Evolutionary conservation across 2,797 vertebrate species (phyloP).

Genomic region (Pitangus sulphuratus): DNA sequence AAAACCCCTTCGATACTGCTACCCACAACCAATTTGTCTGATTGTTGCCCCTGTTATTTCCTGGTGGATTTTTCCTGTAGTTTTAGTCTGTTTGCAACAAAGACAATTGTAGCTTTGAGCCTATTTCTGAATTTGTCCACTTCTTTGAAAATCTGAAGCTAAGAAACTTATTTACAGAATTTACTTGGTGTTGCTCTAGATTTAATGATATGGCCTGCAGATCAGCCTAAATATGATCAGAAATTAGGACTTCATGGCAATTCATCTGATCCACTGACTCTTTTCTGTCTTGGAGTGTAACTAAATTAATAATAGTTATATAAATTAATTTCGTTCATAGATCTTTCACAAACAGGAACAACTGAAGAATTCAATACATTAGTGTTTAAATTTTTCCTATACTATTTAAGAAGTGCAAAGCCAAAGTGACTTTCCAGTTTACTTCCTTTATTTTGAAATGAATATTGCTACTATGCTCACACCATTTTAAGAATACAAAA

Average conservation of each 20-base stretch:
- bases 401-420: not conserved
- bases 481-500: not conserved
- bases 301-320: not conserved
- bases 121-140: not conserved
- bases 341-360: not conserved
- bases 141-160: not conserved
- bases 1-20: not conserved
- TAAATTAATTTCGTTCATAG: not conserved
- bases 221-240: not conserved
- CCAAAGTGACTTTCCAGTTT: not conserved
- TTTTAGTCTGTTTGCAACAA: not conserved
- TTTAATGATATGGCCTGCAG: not conserved
- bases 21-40: not conserved
- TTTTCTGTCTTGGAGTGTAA: not conserved
- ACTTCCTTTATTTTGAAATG: not conserved
- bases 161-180: not conserved
- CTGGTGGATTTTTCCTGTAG: not conserved
- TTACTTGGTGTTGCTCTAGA: not conserved
- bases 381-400: not conserved
- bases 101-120: not conserved
- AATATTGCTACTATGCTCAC: not conserved
- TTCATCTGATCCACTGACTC: not conserved
- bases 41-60: not conserved
- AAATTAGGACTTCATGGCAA: not conserved
- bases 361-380: not conserved